Evolutionary conservation across 2,888 invertebrate genomes (phyloP).

Genomic region (Campoplex capitator): DNA sequence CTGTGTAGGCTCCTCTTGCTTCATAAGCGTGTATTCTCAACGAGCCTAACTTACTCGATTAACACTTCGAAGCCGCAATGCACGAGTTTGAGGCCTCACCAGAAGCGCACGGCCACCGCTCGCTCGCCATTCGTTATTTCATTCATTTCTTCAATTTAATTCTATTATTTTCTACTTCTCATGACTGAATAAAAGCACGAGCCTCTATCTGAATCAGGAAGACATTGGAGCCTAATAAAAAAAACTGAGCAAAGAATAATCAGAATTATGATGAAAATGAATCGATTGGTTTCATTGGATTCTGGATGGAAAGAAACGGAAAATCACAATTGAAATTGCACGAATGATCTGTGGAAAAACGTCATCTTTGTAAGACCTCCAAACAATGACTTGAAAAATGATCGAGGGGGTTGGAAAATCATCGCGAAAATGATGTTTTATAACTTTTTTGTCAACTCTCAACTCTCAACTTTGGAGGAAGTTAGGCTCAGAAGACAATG

Average conservation of each 20-base stretch:
- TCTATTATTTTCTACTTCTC: background rate
- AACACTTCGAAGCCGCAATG: slow-evolving; percentile 67
- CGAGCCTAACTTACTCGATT: slow-evolving; percentile 71
- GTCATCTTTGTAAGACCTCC: background rate
- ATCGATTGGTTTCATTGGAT: background rate
- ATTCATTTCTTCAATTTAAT: slow-evolving; percentile 2
- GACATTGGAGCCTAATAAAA: too few relatives aligned
- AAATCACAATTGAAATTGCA: background rate
- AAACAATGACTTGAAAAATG: background rate
- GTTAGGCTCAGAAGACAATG: too few relatives aligned
- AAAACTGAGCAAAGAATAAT: too few relatives aligned
- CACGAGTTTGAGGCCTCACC: slow-evolving; percentile 65
- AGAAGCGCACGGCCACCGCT: background rate
- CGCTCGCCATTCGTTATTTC: slow-evolving; percentile 15
- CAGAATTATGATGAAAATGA: background rate
- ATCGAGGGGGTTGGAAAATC: background rate
- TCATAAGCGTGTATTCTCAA: slow-evolving; percentile 24
- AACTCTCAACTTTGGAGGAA: too few relatives aligned
- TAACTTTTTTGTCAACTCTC: background rate
- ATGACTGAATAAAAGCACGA: background rate
- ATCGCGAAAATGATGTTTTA: background rate
- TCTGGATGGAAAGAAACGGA: background rate
- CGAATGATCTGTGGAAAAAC: background rate
- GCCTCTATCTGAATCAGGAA: too few relatives aligned
- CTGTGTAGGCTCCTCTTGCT: background rate